Evolutionary conservation across 2,797 vertebrate species (phyloP).

Genomic region (Leucoraja ocellata): DNA sequence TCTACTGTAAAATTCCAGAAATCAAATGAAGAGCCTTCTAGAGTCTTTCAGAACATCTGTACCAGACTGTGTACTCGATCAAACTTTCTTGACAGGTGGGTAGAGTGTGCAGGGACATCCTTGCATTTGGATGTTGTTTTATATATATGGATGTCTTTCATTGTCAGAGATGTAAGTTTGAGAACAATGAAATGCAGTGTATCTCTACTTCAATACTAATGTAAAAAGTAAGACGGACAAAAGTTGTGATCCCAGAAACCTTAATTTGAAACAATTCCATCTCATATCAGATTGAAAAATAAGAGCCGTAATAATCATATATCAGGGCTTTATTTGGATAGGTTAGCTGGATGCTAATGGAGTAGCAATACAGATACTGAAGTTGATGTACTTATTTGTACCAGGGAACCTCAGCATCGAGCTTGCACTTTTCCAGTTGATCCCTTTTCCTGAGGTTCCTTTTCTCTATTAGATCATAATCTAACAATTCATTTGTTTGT

Average conservation of each 20-base stretch:
- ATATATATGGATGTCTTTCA: not conserved
- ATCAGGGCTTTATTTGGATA: not conserved
- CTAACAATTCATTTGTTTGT: not conserved
- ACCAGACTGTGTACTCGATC: not conserved
- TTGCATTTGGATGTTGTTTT: not conserved
- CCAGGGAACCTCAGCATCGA: not conserved
- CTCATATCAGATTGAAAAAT: not conserved
- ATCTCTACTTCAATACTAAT: not conserved
- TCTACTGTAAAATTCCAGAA: slow-evolving; percentile 11
- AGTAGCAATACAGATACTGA: not conserved
- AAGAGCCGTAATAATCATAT: not conserved
- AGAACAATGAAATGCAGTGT: not conserved
- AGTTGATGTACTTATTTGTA: not conserved
- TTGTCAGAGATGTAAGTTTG: not conserved
- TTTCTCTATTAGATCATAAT: not conserved
- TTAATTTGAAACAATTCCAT: not conserved
- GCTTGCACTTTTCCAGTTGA: not conserved
- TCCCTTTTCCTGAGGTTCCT: not conserved
- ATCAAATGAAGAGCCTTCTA: not conserved
- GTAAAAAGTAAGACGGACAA: not conserved
- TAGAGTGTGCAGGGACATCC: not conserved
- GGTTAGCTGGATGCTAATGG: not conserved
- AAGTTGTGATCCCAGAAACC: not conserved
- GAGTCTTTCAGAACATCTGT: not conserved
- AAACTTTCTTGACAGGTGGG: not conserved